Conservation (phyloP, 2,113 vertebrate genomes). For the Empidonax traillii region DNA sequence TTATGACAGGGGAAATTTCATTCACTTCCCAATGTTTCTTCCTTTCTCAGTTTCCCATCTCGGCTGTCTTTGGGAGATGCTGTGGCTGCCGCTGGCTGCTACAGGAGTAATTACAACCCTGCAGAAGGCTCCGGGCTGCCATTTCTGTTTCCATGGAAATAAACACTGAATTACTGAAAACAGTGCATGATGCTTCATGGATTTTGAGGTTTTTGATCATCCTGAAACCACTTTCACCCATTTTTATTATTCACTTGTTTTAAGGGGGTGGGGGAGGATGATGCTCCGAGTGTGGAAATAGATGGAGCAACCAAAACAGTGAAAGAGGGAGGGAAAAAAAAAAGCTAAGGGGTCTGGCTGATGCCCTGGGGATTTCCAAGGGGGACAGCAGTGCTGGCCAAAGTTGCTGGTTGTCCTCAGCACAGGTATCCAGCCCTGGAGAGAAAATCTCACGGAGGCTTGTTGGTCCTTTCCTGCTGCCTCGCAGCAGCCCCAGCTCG, state of each 20-base stretch:
- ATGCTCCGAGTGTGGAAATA: background rate
- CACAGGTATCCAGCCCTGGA: background rate
- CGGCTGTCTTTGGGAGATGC: background rate
- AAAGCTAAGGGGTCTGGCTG: background rate
- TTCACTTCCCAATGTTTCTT: background rate
- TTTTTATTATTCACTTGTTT: background rate
- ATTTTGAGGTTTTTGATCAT: constrained; percentile 8
- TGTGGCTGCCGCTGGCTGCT: constrained; percentile 27
- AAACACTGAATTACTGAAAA: constrained; percentile 46
- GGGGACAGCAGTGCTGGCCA: background rate
- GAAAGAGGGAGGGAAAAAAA: background rate
- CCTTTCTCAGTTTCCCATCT: background rate
- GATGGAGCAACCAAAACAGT: fast-evolving
- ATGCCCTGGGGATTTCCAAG: background rate
- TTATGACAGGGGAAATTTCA: background rate
- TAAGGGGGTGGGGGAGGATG: background rate
- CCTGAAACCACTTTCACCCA: background rate
- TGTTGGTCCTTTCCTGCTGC: background rate
- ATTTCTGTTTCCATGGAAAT: constrained; percentile 67
- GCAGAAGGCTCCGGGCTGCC: constrained; percentile 51
- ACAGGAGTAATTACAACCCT: constrained; percentile 58
- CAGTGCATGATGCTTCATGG: background rate
- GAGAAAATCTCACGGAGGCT: background rate
- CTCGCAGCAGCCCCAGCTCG: fast-evolving
- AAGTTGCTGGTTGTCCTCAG: background rate